Percentiles rank a stretch among this genome's conserved stretches.
phyloP scores from a whole-genome alignment of 2,113 vertebrate species.

The Alethe castanea region DNA sequence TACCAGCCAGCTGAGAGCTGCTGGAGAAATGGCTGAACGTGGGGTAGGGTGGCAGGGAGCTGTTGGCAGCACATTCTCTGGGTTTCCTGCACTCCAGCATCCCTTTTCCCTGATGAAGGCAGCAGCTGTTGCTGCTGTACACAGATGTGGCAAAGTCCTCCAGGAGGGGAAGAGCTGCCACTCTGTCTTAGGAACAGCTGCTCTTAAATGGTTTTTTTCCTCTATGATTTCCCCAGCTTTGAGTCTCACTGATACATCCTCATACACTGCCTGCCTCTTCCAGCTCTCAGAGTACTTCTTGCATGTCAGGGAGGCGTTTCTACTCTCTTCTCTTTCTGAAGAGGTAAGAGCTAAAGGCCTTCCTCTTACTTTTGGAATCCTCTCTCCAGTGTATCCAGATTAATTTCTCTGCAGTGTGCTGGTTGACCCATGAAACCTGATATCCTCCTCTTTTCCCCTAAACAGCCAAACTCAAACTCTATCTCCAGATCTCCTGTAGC shows the following conservation, averaged over 20 bases:
- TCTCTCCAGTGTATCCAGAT: not conserved
- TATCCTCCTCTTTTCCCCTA: not conserved
- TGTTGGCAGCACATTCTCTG: not conserved
- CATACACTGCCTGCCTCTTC: not conserved
- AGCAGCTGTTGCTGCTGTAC: constrained; percentile 5
- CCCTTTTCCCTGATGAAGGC: not conserved
- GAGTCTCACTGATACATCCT: not conserved
- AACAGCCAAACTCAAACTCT: not conserved
- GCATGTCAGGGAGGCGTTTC: not conserved
- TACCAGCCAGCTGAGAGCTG: not conserved
- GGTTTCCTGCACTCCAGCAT: not conserved
- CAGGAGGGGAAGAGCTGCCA: not conserved
- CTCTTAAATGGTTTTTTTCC: not conserved
- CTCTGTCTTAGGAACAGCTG: not conserved
- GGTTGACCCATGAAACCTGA: not conserved
- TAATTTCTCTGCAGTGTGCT: not conserved
- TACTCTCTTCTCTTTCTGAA: not conserved
- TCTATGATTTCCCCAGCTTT: not conserved
- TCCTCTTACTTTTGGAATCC: not conserved
- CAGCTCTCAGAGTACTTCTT: not conserved
- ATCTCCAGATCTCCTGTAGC: not conserved
- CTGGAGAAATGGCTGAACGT: not conserved
- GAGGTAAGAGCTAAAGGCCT: not conserved
- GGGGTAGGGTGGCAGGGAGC: not conserved
- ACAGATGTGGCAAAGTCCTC: not conserved